These are phyloP conservation scores for Montipora cactus DNA, from an alignment of 64 coral and sea anemone species.

Conservation along the genomic window DNA sequence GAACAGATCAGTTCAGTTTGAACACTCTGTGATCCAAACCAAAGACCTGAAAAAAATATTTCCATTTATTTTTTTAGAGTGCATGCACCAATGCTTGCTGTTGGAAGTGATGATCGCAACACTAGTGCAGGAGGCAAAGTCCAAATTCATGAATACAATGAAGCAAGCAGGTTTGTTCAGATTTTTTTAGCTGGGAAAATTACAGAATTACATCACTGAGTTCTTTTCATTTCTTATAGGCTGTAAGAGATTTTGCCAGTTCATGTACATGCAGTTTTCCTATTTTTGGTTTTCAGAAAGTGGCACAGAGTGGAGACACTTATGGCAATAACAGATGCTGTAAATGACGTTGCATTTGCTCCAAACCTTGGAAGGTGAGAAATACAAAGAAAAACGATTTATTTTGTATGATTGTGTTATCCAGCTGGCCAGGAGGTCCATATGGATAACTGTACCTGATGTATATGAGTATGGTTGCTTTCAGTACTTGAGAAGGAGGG, in stretches of 20 bases:
- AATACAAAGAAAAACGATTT: neutral
- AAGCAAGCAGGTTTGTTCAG: conserved; percentile 73
- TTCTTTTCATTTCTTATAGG: neutral
- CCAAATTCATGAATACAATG: conserved; percentile 97
- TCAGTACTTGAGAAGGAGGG: too few relatives aligned
- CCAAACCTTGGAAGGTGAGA: conserved; percentile 95
- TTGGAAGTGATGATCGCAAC: conserved; percentile 92
- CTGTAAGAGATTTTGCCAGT: neutral
- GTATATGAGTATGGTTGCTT: too few relatives aligned
- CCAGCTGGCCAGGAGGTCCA: too few relatives aligned
- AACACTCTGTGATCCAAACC: too few relatives aligned
- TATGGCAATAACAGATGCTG: conserved; percentile 95
- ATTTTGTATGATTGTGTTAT: too few relatives aligned
- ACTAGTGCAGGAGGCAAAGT: conserved; percentile 93
- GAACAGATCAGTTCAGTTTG: too few relatives aligned
- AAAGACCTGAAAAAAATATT: neutral
- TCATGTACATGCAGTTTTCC: too few relatives aligned
- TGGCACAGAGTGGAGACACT: conserved; percentile 94
- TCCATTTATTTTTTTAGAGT: conserved; percentile 41
- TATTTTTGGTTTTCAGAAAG: conserved; percentile 64
- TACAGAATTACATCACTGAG: neutral
- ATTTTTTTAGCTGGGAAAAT: neutral
- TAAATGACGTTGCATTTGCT: conserved; percentile 96
- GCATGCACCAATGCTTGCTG: conserved; percentile 91
- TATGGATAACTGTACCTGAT: too few relatives aligned